Percentiles rank a stretch among this genome's conserved stretches.
Evolutionary conservation across 2,113 vertebrate species (phyloP).

Genomic region (Siniperca chuatsi): DNA sequence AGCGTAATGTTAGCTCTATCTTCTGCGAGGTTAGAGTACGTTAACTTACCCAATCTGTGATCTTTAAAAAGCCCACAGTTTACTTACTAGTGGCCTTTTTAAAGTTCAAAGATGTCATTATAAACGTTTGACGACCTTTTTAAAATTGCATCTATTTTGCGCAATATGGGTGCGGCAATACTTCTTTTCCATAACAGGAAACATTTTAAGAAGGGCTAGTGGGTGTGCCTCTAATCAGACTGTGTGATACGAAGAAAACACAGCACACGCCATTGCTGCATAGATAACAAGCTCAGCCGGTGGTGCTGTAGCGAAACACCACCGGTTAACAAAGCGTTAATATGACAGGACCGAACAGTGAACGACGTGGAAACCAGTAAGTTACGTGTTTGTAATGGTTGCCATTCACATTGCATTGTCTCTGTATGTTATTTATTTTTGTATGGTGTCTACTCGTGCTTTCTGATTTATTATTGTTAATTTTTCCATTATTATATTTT

Average conservation of each 20-base stretch:
- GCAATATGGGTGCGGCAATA: background rate
- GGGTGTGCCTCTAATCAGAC: conserved; percentile 27
- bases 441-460: background rate
- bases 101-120: background rate
- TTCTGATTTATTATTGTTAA: background rate
- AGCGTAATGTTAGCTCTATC: background rate
- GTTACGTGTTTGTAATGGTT: background rate
- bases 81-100: background rate
- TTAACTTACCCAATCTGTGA: background rate
- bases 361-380: background rate
- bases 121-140: background rate
- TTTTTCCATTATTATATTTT: background rate
- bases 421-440: background rate
- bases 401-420: background rate
- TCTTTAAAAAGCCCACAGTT: background rate
- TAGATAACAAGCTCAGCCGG: background rate
- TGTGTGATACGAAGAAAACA: background rate
- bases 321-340: background rate
- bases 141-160: background rate
- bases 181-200: conserved; percentile 26
- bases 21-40: background rate
- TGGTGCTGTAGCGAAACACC: background rate
- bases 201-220: background rate
- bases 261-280: background rate
- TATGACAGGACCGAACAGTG: background rate